Evolutionary conservation across 2,888 invertebrate species (phyloP).

Genomic region (Galerucella calmariensis): DNA sequence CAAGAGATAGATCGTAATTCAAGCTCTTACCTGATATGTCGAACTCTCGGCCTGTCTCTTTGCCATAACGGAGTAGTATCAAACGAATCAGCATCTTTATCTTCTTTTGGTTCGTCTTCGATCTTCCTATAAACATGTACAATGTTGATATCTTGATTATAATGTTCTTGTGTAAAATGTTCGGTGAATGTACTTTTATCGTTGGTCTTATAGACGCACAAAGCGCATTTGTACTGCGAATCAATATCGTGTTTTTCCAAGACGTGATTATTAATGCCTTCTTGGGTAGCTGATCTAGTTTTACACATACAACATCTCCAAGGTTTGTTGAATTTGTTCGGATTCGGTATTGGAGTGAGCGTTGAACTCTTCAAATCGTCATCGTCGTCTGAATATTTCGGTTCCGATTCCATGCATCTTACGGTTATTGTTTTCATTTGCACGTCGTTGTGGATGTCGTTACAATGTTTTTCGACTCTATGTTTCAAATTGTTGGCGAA

Average conservation of each 20-base stretch:
- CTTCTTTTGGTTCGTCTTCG: slow-evolving; percentile 60
- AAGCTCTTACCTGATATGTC: slow-evolving; percentile 65
- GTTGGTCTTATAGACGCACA: slow-evolving; percentile 72
- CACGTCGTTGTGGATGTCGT: slow-evolving; percentile 71
- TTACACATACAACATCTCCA: slow-evolving; percentile 80
- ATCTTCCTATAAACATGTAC: slow-evolving; percentile 69
- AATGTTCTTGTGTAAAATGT: slow-evolving; percentile 73
- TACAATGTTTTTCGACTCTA: slow-evolving; percentile 75
- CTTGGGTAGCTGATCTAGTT: slow-evolving; percentile 70
- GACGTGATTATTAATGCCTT: slow-evolving; percentile 72
- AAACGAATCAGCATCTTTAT: slow-evolving; percentile 59
- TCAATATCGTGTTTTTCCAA: slow-evolving; percentile 71
- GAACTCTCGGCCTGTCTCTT: slow-evolving; percentile 66
- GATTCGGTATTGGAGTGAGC: background rate
- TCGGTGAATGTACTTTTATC: slow-evolving; percentile 69
- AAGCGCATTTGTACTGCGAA: slow-evolving; percentile 77
- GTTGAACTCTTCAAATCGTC: slow-evolving; percentile 41
- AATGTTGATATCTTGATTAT: slow-evolving; percentile 62
- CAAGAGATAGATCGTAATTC: background rate
- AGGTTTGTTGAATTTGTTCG: slow-evolving; percentile 64
- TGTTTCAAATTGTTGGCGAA: slow-evolving; percentile 74
- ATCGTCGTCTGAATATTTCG: slow-evolving; percentile 55
- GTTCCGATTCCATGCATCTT: slow-evolving; percentile 49
- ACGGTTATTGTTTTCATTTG: slow-evolving; percentile 65
- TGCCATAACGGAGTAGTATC: slow-evolving; percentile 74